Evolutionary conservation across 2,797 vertebrate species (phyloP).

Genomic region (Bradypus variegatus): DNA sequence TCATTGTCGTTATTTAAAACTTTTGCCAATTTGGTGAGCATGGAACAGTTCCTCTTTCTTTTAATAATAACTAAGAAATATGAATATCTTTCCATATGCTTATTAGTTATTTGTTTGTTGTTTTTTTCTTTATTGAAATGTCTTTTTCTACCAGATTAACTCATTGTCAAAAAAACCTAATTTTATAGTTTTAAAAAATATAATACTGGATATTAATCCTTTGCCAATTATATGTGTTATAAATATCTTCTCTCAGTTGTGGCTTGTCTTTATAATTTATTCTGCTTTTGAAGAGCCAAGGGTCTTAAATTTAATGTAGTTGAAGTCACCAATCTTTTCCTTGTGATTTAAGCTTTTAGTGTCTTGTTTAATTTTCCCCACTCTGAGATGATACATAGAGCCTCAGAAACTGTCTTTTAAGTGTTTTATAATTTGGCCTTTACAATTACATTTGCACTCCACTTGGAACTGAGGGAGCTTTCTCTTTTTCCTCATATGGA

Average conservation of each 20-base stretch:
- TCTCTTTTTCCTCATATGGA: background rate
- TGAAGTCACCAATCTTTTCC: background rate
- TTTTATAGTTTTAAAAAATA: slow-evolving; percentile 21
- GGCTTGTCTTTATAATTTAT: background rate
- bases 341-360: background rate
- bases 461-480: background rate
- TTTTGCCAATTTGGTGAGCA: background rate
- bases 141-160: background rate
- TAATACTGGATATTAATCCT: background rate
- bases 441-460: background rate
- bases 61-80: background rate
- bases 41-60: slow-evolving; percentile 1
- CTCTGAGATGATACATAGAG: background rate
- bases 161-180: background rate
- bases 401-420: background rate
- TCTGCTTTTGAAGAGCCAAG: background rate
- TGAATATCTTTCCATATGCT: background rate
- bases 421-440: background rate
- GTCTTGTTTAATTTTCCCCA: background rate
- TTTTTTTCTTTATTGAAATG: slow-evolving; percentile 2
- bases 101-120: background rate
- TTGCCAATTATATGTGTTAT: background rate
- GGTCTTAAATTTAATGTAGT: background rate
- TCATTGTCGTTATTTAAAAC: background rate
- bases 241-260: background rate